Conservation (phyloP, 2,888 invertebrate genomes). For the Drosophila emarginata region DNA sequence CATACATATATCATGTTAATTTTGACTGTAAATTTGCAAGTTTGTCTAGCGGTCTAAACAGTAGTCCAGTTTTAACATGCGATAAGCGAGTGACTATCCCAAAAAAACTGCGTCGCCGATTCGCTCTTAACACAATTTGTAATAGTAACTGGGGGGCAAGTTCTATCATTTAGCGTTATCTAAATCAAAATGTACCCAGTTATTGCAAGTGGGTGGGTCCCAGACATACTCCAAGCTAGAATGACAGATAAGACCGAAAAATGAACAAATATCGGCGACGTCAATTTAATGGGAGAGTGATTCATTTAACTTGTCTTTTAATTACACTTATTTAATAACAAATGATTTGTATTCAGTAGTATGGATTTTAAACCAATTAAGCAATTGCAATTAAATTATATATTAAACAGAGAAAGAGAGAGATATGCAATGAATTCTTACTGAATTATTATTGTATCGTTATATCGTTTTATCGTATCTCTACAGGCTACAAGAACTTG, state of each 20-base stretch:
- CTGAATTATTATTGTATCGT: no score
- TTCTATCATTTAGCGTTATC: not conserved
- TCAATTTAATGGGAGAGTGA: not conserved
- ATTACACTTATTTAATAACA: not conserved
- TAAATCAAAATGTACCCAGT: not conserved
- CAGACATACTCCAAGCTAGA: not conserved
- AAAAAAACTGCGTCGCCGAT: not conserved
- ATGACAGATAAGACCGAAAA: not conserved
- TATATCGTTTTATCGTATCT: no score
- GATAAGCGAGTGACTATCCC: not conserved
- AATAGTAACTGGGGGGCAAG: not conserved
- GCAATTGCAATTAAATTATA: not conserved
- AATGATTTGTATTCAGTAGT: no score
- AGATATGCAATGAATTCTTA: no score
- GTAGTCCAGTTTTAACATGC: not conserved
- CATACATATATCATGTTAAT: not conserved
- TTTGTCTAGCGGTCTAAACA: not conserved
- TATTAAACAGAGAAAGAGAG: not conserved
- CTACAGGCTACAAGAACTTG: no score
- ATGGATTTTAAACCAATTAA: not conserved
- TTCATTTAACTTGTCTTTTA: not conserved
- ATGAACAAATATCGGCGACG: not conserved
- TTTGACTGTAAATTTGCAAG: not conserved
- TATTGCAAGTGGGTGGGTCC: not conserved
- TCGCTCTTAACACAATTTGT: not conserved